These are phyloP conservation scores for Platygyra sinensis DNA, from an alignment of 64 coral and sea anemone genomes.

Conservation along the genomic window DNA sequence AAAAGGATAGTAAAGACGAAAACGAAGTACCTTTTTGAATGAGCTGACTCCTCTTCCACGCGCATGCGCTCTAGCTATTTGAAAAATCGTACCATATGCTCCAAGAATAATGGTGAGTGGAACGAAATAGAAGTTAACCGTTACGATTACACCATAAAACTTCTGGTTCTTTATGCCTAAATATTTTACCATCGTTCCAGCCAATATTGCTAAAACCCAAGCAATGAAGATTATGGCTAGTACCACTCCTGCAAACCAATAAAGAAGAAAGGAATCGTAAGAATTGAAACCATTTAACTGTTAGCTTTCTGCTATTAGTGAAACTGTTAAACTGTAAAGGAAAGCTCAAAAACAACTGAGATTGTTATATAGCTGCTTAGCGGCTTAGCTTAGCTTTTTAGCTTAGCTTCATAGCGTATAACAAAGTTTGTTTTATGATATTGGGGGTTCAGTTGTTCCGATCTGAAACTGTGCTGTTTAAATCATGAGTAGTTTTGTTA, in stretches of 20 bases:
- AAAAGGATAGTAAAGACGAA: background rate
- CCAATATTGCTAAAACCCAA: slow-evolving; percentile 60
- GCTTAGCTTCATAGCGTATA: no score
- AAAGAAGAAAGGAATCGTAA: background rate
- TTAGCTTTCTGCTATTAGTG: no score
- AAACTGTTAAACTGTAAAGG: no score
- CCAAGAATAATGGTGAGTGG: slow-evolving; percentile 61
- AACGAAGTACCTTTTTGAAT: slow-evolving; percentile 64
- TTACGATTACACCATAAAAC: slow-evolving; percentile 56
- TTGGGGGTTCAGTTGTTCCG: no score
- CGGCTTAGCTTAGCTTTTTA: no score
- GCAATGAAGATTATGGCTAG: slow-evolving; percentile 46
- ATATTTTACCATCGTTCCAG: slow-evolving; percentile 20
- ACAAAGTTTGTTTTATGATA: no score
- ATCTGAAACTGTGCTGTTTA: no score
- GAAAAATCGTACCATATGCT: slow-evolving; percentile 70
- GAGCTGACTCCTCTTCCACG: slow-evolving; percentile 75
- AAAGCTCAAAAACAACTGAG: no score
- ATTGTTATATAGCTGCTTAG: no score
- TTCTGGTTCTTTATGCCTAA: background rate
- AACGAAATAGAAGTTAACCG: slow-evolving; percentile 49
- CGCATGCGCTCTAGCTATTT: slow-evolving; percentile 72
- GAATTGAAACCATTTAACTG: background rate
- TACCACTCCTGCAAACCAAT: slow-evolving; percentile 24
- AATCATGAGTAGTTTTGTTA: no score